phyloP scores from a whole-genome alignment of 2,797 vertebrate species.

The Sphenopsis melanotis region DNA sequence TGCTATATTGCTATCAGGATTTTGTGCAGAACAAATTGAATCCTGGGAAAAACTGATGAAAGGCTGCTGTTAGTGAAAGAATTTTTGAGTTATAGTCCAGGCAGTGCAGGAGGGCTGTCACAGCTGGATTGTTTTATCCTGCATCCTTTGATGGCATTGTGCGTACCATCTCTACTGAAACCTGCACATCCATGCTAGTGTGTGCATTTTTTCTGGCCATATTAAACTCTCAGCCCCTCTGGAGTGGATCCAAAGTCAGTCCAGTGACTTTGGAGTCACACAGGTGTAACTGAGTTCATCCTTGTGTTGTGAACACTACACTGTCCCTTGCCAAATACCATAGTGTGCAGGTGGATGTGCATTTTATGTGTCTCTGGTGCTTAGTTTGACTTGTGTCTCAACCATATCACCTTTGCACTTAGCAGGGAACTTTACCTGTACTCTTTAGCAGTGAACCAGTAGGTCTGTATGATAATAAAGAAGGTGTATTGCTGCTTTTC shows the following conservation, averaged over 20 bases:
- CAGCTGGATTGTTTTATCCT: background rate
- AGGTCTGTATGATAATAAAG: background rate
- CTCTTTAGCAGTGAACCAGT: background rate
- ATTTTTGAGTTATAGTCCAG: background rate
- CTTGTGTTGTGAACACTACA: accelerated
- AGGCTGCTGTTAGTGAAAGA: background rate
- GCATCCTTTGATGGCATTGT: background rate
- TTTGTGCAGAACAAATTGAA: background rate
- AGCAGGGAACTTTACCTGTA: background rate
- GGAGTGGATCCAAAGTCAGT: background rate
- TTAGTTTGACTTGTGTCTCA: background rate
- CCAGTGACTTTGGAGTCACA: background rate
- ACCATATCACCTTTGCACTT: background rate
- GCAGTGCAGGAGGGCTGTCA: background rate
- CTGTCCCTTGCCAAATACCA: background rate
- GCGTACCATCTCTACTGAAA: background rate
- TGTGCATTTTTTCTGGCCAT: background rate
- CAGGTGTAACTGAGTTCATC: background rate
- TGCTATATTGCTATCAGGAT: background rate
- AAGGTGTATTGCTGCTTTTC: background rate
- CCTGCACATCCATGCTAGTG: background rate
- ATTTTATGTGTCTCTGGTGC: background rate
- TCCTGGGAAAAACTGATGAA: background rate
- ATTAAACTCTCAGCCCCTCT: background rate
- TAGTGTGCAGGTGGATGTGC: background rate